These are phyloP conservation scores for Chondrosia reniformis DNA, from an alignment of 37 sponge, comb jelly and placozoan genomes.

Conservation along the genomic window DNA sequence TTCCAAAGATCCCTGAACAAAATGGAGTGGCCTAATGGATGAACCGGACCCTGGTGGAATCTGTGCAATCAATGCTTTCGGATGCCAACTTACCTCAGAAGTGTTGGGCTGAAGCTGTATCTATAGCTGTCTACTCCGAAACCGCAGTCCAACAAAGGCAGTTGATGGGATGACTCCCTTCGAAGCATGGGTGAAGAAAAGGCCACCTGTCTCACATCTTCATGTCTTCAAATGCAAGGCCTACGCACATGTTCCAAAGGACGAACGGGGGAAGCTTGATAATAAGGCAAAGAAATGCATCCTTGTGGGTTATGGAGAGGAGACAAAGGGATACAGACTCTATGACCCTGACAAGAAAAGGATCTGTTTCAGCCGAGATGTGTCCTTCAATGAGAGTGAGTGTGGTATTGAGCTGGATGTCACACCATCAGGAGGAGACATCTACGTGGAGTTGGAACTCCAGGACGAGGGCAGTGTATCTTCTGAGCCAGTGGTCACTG, in stretches of 20 bases:
- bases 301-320: conserved; percentile 32
- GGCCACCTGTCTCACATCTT: conserved; percentile 41
- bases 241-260: conserved; percentile 40
- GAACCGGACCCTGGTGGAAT: conserved; percentile 27
- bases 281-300: conserved; percentile 39
- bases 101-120: conserved; percentile 19
- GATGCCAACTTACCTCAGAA: conserved; percentile 11
- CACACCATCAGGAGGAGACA: neutral
- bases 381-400: conserved; percentile 42
- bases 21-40: conserved; percentile 33
- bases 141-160: conserved; percentile 30
- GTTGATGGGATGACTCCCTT: conserved; percentile 50
- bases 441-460: neutral
- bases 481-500: neutral
- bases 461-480: neutral
- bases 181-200: conserved; percentile 36
- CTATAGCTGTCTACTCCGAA: conserved; percentile 18
- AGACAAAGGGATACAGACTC: conserved; percentile 42
- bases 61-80: conserved; percentile 18
- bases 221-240: conserved; percentile 45
- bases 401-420: conserved; percentile 17
- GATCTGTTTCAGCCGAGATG: conserved; percentile 48
- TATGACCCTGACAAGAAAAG: conserved; percentile 32
- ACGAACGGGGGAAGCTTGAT: conserved; percentile 47
- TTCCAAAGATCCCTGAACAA: conserved; percentile 28